Evolutionary conservation across 2,888 invertebrate genomes (phyloP).

Genomic region (Cheilosia pagana): DNA sequence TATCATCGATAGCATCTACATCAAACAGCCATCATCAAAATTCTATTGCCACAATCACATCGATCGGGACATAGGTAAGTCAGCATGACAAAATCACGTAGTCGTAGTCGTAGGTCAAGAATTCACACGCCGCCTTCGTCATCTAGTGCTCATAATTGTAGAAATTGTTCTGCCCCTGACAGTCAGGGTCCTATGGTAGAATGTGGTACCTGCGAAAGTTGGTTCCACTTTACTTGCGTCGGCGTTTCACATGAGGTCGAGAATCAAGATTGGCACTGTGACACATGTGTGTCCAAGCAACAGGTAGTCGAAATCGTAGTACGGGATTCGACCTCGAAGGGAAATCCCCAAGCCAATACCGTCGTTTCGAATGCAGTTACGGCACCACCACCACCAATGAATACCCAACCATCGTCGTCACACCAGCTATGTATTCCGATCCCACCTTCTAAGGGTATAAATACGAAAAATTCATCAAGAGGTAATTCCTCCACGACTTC

Average conservation of each 20-base stretch:
- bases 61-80: not conserved
- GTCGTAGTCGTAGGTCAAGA: not conserved
- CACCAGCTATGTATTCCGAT: no score
- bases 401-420: no score
- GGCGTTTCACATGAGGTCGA: not conserved
- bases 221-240: slow-evolving; percentile 28
- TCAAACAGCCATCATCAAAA: not conserved
- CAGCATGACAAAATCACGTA: not conserved
- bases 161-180: not conserved
- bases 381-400: no score
- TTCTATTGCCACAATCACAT: not conserved
- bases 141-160: not conserved
- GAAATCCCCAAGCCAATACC: not conserved
- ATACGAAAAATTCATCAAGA: no score
- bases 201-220: not conserved
- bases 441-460: no score
- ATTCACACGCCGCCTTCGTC: not conserved
- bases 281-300: no score
- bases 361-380: no score
- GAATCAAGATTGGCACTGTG: not conserved
- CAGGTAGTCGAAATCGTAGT: not conserved
- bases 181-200: not conserved
- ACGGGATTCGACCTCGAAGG: not conserved
- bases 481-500: no score
- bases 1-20: not conserved